phyloP scores from a whole-genome alignment of 2,113 vertebrate species.

The Corydoras maculifer region DNA sequence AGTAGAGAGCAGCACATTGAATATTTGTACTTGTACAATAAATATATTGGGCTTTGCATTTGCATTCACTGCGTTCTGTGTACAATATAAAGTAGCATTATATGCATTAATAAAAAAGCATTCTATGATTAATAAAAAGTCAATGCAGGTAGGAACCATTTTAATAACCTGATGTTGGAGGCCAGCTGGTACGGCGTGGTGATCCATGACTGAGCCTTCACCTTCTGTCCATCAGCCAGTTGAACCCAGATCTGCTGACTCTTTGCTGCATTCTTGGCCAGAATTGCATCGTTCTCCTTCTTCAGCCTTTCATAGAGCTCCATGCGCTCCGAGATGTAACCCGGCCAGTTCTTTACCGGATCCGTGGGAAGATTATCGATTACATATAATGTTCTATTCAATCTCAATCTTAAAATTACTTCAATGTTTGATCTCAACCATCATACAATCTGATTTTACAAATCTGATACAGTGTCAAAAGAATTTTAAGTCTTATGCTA shows the following conservation, averaged over 20 bases:
- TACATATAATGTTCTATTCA: too few species aligned
- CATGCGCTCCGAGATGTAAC: conserved; percentile 76
- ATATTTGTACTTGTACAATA: too few species aligned
- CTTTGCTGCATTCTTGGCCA: conserved; percentile 70
- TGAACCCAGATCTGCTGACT: conserved; percentile 75
- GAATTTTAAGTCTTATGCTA: too few species aligned
- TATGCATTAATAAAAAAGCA: not conserved
- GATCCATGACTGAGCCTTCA: conserved; percentile 81
- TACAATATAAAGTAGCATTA: not conserved
- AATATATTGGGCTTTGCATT: too few species aligned
- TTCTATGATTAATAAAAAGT: not conserved
- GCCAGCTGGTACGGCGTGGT: conserved; percentile 87
- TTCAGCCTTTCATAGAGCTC: conserved; percentile 84
- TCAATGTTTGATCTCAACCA: too few species aligned
- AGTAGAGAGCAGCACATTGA: too few species aligned
- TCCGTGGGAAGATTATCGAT: too few species aligned
- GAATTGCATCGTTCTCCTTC: conserved; percentile 76
- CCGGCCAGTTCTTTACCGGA: conserved; percentile 76
- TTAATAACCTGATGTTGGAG: conserved; percentile 78
- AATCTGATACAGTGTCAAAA: too few species aligned
- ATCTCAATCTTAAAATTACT: too few species aligned
- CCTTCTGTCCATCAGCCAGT: conserved; percentile 75
- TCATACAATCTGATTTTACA: too few species aligned
- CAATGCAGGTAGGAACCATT: not conserved
- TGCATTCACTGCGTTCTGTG: too few species aligned